These are phyloP conservation scores for human (Homo sapiens) DNA, from an alignment of 2,113 vertebrate species.

Conservation along the genomic window GRCh38 chr4:132264001-132264500, in stretches of 20 bases:
- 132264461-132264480: neutral
- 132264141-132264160: neutral
- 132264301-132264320: neutral
- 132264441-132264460: neutral
- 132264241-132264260: neutral
- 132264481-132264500: neutral
- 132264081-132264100: neutral
- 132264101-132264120: neutral
- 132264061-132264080: neutral
- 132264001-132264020: neutral
- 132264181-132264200: neutral
- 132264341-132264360: neutral
- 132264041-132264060: neutral
- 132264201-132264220: neutral
- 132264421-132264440: neutral
- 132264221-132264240: neutral
- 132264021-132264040: neutral
- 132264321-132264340: neutral
- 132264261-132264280: neutral
- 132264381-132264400: neutral
- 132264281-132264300: neutral
- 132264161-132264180: neutral
- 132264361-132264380: neutral
- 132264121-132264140: neutral
- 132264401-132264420: neutral